Percentiles rank a stretch among this genome's conserved stretches.
Evolutionary conservation across 1,140 invertebrate species (phyloP).

Genomic region (Grapholita molesta): DNA sequence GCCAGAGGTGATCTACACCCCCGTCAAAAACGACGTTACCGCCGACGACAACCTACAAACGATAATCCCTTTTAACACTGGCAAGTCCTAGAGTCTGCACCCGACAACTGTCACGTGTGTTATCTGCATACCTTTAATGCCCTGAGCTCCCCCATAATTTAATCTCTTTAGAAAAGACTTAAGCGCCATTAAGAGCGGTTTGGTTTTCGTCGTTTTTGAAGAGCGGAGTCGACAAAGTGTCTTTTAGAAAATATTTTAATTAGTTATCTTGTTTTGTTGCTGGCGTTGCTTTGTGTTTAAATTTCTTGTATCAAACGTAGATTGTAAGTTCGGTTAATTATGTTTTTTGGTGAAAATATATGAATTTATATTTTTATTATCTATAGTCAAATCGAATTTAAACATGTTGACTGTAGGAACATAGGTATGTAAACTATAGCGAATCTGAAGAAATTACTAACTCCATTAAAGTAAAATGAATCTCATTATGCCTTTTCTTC

Average conservation of each 20-base stretch:
- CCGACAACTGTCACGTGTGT: conserved; percentile 1
- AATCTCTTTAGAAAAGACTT: not conserved
- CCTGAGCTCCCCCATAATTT: not conserved
- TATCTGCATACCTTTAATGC: conserved; percentile 7
- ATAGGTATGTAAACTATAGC: too few species aligned
- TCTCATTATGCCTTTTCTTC: too few species aligned
- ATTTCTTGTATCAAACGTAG: not conserved
- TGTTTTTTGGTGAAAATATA: too few species aligned
- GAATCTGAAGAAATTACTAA: too few species aligned
- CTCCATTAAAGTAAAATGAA: too few species aligned
- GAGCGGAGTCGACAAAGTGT: not conserved
- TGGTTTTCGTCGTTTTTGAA: not conserved
- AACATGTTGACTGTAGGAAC: too few species aligned
- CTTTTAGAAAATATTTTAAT: not conserved
- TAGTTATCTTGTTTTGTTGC: not conserved
- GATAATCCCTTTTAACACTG: not conserved
- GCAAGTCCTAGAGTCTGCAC: not conserved
- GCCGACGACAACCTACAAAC: not conserved
- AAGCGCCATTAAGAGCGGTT: not conserved
- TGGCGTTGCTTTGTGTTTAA: not conserved
- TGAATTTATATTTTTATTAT: too few species aligned
- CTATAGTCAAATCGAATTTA: too few species aligned
- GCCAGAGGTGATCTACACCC: not conserved
- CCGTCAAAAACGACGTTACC: not conserved
- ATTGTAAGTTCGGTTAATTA: too few species aligned